Percentiles rank a stretch among this genome's conserved stretches.
These are phyloP conservation scores for Hesperia comma DNA, from an alignment of 2,888 invertebrate genomes.

Conservation along the genomic window DNA sequence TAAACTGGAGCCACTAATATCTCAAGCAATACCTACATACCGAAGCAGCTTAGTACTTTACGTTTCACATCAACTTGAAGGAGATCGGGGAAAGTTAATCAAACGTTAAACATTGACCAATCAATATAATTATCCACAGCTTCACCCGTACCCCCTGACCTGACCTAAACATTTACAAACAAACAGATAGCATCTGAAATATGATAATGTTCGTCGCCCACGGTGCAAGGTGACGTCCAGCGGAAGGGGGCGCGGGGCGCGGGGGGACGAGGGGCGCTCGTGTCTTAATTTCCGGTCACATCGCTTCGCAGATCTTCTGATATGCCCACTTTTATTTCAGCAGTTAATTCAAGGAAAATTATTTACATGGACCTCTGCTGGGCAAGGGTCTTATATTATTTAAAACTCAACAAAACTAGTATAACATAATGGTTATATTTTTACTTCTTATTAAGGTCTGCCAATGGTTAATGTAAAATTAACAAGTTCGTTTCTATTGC, in stretches of 20 bases:
- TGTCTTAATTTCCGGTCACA: conserved; percentile 81
- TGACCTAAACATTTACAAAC: conserved; percentile 33
- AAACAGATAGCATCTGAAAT: conserved; percentile 51
- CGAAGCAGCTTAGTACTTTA: too few species aligned
- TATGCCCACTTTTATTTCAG: conserved; percentile 51
- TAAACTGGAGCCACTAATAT: too few species aligned
- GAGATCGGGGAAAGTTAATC: too few species aligned
- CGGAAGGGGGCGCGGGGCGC: conserved; percentile 56
- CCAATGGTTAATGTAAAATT: too few species aligned
- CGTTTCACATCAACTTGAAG: too few species aligned
- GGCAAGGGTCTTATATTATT: background rate
- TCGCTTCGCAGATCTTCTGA: conserved; percentile 64
- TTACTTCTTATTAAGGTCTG: too few species aligned
- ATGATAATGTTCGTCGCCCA: conserved; percentile 63
- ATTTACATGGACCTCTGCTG: background rate
- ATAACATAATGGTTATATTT: too few species aligned
- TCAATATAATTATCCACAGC: background rate
- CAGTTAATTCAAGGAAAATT: conserved; percentile 34
- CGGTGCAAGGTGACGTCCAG: conserved; percentile 72
- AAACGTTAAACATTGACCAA: background rate
- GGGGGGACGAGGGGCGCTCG: conserved; percentile 49
- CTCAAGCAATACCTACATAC: too few species aligned
- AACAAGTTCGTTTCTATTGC: too few species aligned
- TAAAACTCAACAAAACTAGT: too few species aligned
- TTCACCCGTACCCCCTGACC: background rate